Percentiles rank a stretch among this genome's conserved stretches.
phyloP scores from a whole-genome alignment of 2,888 invertebrate genomes.

The Agonopterix alstromeriana region DNA sequence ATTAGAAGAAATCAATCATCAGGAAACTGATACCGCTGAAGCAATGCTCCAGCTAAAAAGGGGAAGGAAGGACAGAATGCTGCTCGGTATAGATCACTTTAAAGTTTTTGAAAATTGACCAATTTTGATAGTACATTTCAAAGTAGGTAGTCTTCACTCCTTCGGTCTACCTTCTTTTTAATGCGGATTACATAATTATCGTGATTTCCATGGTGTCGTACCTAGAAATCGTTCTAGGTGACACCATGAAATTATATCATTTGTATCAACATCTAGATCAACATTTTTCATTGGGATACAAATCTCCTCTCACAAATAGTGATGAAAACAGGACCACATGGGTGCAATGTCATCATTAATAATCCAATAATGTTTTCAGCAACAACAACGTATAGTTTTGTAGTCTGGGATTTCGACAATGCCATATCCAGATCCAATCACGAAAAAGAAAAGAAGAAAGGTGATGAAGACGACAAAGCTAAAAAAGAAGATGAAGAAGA shows the following conservation, averaged over 20 bases:
- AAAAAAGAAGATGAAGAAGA: slow-evolving; percentile 29
- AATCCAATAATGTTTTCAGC: slow-evolving; percentile 42
- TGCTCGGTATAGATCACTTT: slow-evolving; percentile 78
- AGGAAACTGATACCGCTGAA: slow-evolving; percentile 84
- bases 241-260: no score
- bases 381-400: slow-evolving; percentile 89
- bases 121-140: no score
- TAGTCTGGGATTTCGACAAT: slow-evolving; percentile 86
- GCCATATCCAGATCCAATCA: slow-evolving; percentile 56
- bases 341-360: not conserved
- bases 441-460: slow-evolving; percentile 34
- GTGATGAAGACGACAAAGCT: slow-evolving; percentile 27
- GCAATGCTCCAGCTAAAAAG: slow-evolving; percentile 88
- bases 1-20: slow-evolving; percentile 78
- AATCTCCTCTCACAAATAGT: no score
- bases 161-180: no score
- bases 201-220: no score
- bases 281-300: no score
- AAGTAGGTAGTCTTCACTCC: no score
- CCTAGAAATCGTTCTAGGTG: no score
- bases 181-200: no score
- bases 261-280: no score
- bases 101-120: no score
- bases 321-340: not conserved
- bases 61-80: slow-evolving; percentile 86